Base-by-base conservation (phyloP, 2,888 invertebrate genomes). In the Xanthia togata region DNA sequence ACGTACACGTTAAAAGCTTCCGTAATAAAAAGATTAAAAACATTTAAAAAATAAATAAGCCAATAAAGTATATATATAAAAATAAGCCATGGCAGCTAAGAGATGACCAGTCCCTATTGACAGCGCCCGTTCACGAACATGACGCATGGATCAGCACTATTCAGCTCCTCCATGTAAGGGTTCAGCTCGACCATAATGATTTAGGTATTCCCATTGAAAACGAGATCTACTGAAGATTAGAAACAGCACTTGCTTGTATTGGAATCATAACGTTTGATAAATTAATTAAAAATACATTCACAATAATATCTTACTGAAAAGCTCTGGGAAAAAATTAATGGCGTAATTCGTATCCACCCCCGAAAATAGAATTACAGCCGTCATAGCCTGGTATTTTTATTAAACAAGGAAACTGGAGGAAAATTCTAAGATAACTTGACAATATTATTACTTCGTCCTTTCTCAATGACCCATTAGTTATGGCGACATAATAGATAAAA, bases 301-400 rank as follows among this genome's bases (percentile, higher is more conserved):
- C 20, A 77, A 11, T 38, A 47, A n/a, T 31, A 2, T 6, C 11
- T 8, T 35, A 14, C 20, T 17, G 17, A 62, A 64, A 26, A 9
- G 2, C 23, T n/a, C 9, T 1, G 14, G 17, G 14, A 50, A 60
- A 59, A 64, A 35, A 59, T 12, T n/a, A 35, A 65, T 53, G 5
- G 2, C 14, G 11, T 55, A 26, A 44, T 35, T 50, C 20, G 31
- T 41, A 26, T n/a, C 44, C 20, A 55, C n/a, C 6, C 17, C 44
- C 57, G 4, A 77, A 82, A 80, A 82, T 77, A 82, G 64, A 70
- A 76, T 82, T 23, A 47, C n/a, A 50, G 23, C 26, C 64, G 55
- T 31, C 67, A 68, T 50, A 57, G n/a, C 14, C 0, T 14, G 76
- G 35, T 81, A 81, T 79, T 81, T 81, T 76, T 47, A 76, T 76